phyloP scores from a whole-genome alignment of 1,140 invertebrate genomes.

The Drosophila mayri region DNA sequence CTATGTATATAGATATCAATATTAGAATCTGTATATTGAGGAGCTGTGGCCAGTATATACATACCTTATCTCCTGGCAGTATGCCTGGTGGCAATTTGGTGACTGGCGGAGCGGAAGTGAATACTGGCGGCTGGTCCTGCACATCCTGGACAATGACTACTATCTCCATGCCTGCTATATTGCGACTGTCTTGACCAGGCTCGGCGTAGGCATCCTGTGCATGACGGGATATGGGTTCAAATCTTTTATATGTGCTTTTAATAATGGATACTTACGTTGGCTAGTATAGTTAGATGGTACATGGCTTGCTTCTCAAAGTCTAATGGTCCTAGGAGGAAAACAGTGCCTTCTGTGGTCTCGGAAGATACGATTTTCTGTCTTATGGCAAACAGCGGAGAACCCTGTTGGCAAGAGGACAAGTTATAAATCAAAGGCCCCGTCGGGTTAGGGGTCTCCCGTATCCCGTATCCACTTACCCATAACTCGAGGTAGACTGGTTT shows the following conservation, averaged over 20 bases:
- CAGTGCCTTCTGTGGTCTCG: slow-evolving; percentile 90
- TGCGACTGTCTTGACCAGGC: slow-evolving; percentile 91
- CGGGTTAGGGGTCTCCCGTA: slow-evolving; percentile 14
- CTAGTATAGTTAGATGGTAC: slow-evolving; percentile 92
- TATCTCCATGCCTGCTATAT: slow-evolving; percentile 92
- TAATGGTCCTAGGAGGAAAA: slow-evolving; percentile 90
- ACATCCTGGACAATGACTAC: slow-evolving; percentile 93
- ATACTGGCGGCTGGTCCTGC: slow-evolving; percentile 94
- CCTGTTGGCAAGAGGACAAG: slow-evolving; percentile 72
- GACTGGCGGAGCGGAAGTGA: slow-evolving; percentile 92
- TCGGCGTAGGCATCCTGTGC: slow-evolving; percentile 93
- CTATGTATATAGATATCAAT: slow-evolving; percentile 81
- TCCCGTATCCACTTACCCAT: slow-evolving; percentile 85
- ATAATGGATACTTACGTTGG: slow-evolving; percentile 89
- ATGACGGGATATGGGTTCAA: background rate
- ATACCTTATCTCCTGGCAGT: slow-evolving; percentile 87
- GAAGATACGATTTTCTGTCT: slow-evolving; percentile 90
- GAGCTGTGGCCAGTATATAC: slow-evolving; percentile 62
- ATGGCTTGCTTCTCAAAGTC: slow-evolving; percentile 95
- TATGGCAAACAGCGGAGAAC: slow-evolving; percentile 90
- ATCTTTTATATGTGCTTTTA: background rate
- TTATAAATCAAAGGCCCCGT: slow-evolving; percentile 15
- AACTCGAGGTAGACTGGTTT: slow-evolving; percentile 93
- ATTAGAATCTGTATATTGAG: slow-evolving; percentile 4
- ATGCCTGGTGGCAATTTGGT: slow-evolving; percentile 89